These are phyloP conservation scores for Volucella inanis DNA, from an alignment of 2,888 invertebrate genomes.

Conservation along the genomic window DNA sequence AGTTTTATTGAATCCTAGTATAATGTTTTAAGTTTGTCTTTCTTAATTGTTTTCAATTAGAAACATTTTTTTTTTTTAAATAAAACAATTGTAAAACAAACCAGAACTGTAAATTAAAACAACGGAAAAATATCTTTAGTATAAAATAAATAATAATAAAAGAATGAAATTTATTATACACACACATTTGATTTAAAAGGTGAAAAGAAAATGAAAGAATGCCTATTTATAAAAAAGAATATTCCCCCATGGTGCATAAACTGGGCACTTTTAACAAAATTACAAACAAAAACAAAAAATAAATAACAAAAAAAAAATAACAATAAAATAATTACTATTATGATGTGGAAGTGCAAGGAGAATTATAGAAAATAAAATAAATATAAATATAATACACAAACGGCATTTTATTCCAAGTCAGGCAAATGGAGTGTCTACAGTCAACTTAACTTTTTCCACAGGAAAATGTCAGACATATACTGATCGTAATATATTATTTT, in stretches of 20 bases:
- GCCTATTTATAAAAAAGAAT: slow-evolving; percentile 62
- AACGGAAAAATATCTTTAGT: slow-evolving; percentile 40
- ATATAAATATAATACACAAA: slow-evolving; percentile 36
- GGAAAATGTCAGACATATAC: no score
- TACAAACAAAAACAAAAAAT: slow-evolving; percentile 23
- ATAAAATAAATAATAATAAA: slow-evolving; percentile 25
- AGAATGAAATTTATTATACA: slow-evolving; percentile 54
- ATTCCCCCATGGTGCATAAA: slow-evolving; percentile 35
- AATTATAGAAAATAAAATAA: slow-evolving; percentile 59
- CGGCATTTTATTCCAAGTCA: not conserved
- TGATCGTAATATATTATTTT: no score
- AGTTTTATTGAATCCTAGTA: slow-evolving; percentile 34
- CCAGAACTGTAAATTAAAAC: slow-evolving; percentile 64
- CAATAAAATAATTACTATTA: slow-evolving; percentile 43
- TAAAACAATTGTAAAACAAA: slow-evolving; percentile 49
- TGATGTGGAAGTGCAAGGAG: slow-evolving; percentile 35
- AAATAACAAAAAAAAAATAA: slow-evolving; percentile 26
- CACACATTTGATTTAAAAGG: slow-evolving; percentile 29
- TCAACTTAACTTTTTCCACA: no score
- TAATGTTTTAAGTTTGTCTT: slow-evolving; percentile 19
- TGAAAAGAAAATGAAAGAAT: slow-evolving; percentile 22
- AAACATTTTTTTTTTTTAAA: slow-evolving; percentile 25
- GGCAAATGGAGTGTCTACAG: not conserved
- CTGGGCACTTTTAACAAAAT: slow-evolving; percentile 37
- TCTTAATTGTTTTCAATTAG: slow-evolving; percentile 33